Evolutionary conservation across 2,113 vertebrate genomes (phyloP).

Genomic region (Epinephelus lanceolatus): DNA sequence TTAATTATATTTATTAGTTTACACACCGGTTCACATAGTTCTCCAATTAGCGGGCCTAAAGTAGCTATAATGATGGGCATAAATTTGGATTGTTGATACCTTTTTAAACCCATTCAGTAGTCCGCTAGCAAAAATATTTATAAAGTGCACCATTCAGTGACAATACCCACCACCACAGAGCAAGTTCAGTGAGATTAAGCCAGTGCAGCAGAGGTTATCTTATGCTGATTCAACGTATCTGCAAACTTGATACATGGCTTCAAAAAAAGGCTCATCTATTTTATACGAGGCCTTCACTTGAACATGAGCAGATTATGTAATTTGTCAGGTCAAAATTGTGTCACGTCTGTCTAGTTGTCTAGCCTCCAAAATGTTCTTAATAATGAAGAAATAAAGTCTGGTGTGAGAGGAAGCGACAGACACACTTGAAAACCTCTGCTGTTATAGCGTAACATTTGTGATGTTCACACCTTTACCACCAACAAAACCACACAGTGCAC

Average conservation of each 20-base stretch:
- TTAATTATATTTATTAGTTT: conserved; percentile 1
- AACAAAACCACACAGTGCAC: conserved; percentile 52
- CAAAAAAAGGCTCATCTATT: not conserved
- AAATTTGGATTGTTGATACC: conserved; percentile 71
- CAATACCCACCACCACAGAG: conserved; percentile 43
- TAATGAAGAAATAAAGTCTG: not conserved
- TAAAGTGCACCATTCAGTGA: conserved; percentile 50
- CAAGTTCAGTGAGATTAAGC: conserved; percentile 38
- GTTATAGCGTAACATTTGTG: conserved; percentile 37
- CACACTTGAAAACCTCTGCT: conserved; percentile 49
- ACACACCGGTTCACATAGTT: not conserved
- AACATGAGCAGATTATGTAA: not conserved
- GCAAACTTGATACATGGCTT: not conserved
- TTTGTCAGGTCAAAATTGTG: not conserved
- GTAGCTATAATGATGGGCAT: conserved; percentile 78
- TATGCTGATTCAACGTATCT: not conserved
- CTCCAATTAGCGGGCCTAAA: conserved; percentile 4
- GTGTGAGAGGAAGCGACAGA: not conserved
- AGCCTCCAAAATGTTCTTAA: not conserved
- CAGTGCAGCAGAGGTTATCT: conserved; percentile 55
- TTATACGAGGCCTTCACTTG: not conserved
- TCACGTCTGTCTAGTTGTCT: not conserved
- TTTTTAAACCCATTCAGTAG: conserved; percentile 27
- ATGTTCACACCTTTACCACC: conserved; percentile 23
- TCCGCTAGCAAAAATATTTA: not conserved